Percentiles rank a stretch among this genome's conserved stretches.
Evolutionary conservation across 2,888 invertebrate species (phyloP).

Genomic region (Trissolcus brochymenae): DNA sequence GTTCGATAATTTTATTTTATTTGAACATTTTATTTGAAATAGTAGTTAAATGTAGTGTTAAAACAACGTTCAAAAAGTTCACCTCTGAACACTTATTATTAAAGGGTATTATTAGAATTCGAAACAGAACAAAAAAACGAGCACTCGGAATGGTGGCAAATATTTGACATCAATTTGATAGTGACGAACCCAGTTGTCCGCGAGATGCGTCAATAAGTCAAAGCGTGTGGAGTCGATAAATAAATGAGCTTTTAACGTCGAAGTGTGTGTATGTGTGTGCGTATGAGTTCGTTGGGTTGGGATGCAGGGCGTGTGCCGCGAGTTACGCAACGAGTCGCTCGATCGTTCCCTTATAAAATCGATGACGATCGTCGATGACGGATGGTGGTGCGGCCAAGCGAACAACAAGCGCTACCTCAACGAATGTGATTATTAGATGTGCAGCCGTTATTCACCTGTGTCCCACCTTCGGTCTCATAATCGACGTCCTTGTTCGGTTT

Average conservation of each 20-base stretch:
- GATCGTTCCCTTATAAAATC: slow-evolving; percentile 18
- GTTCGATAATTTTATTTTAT: no score
- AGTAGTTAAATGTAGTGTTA: no score
- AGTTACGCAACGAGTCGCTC: slow-evolving; percentile 38
- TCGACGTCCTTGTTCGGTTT: slow-evolving; percentile 64
- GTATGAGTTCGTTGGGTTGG: neutral
- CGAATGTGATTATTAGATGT: slow-evolving; percentile 68
- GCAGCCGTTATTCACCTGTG: slow-evolving; percentile 76
- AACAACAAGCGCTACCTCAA: slow-evolving; percentile 69
- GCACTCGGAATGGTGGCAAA: slow-evolving; percentile 34
- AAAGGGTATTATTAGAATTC: no score
- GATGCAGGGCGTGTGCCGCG: slow-evolving; percentile 37
- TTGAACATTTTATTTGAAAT: no score
- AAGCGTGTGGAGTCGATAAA: slow-evolving; percentile 18
- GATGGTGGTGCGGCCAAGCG: slow-evolving; percentile 62
- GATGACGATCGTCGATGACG: slow-evolving; percentile 17
- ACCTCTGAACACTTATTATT: no score
- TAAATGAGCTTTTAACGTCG: slow-evolving; percentile 21
- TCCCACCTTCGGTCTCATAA: slow-evolving; percentile 69
- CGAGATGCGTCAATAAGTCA: slow-evolving; percentile 27
- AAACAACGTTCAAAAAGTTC: no score
- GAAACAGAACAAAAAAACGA: neutral
- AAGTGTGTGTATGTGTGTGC: slow-evolving; percentile 1
- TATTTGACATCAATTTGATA: slow-evolving; percentile 44
- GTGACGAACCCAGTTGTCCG: slow-evolving; percentile 37